A percentile compares a stretch with the other conserved stretches of the same genome.
These are phyloP conservation scores for Solenopsis fugax DNA, from an alignment of 1,140 invertebrate species.

Conservation along the genomic window DNA sequence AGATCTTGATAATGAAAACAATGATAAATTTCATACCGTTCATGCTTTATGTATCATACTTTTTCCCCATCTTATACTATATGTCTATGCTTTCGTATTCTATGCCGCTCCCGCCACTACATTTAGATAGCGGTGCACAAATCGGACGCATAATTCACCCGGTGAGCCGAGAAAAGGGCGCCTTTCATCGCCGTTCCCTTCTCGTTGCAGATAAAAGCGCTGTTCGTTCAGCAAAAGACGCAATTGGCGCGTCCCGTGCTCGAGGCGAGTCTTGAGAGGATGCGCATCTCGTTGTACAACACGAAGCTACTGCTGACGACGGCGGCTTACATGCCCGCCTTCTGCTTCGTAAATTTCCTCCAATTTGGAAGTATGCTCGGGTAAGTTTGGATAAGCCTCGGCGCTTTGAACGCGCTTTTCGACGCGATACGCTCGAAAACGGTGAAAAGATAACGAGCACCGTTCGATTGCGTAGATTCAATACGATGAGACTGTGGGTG, in stretches of 20 bases:
- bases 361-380: slow-evolving; percentile 84
- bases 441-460: background rate
- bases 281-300: slow-evolving; percentile 76
- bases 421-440: background rate
- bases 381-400: slow-evolving; percentile 72
- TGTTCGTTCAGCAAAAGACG: slow-evolving; percentile 72
- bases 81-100: slow-evolving; percentile 19
- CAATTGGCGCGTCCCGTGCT: slow-evolving; percentile 56
- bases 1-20: slow-evolving; percentile 27
- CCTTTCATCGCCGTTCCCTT: slow-evolving; percentile 48
- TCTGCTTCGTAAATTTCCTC: slow-evolving; percentile 79
- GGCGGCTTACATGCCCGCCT: slow-evolving; percentile 75
- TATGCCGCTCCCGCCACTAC: background rate
- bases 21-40: slow-evolving; percentile 38
- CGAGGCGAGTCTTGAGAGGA: slow-evolving; percentile 71
- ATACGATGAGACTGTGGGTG: slow-evolving; percentile 85
- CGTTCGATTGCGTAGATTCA: slow-evolving; percentile 77
- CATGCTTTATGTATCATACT: background rate
- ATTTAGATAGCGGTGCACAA: slow-evolving; percentile 60
- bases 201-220: slow-evolving; percentile 78
- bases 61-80: slow-evolving; percentile 6
- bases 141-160: slow-evolving; percentile 66
- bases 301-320: slow-evolving; percentile 77
- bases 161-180: slow-evolving; percentile 57
- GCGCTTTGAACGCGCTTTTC: background rate